phyloP scores from a whole-genome alignment of 23 tunicate species.

The Ciona savignyi region DNA sequence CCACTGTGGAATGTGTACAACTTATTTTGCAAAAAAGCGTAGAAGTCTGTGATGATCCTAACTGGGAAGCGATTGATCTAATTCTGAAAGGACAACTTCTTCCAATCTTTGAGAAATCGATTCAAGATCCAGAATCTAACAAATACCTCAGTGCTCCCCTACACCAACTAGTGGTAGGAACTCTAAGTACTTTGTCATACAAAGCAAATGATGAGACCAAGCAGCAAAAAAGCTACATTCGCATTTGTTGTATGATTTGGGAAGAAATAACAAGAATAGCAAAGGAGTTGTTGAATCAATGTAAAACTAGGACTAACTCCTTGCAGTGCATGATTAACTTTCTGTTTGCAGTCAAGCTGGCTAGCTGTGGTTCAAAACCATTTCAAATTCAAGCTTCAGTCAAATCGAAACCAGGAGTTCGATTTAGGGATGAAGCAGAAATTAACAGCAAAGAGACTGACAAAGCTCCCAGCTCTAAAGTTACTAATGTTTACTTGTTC shows the following conservation, averaged over 20 bases:
- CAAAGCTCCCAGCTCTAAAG: background rate
- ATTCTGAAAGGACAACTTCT: slow-evolving; percentile 21
- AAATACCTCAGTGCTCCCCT: slow-evolving; percentile 4
- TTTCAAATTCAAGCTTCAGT: background rate
- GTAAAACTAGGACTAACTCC: too few relatives aligned
- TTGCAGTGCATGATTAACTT: too few relatives aligned
- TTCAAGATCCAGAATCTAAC: slow-evolving; percentile 11
- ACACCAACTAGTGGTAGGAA: slow-evolving; percentile 17
- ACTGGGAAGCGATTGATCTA: slow-evolving; percentile 7
- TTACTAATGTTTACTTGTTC: background rate
- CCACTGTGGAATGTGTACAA: slow-evolving; percentile 41
- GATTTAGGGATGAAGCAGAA: background rate
- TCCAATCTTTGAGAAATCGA: slow-evolving; percentile 27
- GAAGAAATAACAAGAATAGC: background rate
- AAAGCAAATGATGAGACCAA: background rate
- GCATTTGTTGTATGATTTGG: slow-evolving; percentile 20
- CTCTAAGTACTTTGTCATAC: slow-evolving; percentile 6
- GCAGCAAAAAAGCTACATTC: background rate
- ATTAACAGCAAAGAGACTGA: background rate
- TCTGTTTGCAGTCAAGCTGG: background rate
- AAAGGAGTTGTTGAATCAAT: too few relatives aligned
- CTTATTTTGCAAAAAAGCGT: slow-evolving; percentile 10
- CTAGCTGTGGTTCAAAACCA: background rate
- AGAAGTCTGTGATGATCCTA: slow-evolving; percentile 12
- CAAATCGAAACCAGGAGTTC: background rate